Percentiles rank a stretch among this genome's conserved stretches.
Evolutionary conservation across 30 jellyfish, hydroid and myxozoan species (phyloP).

Genomic region (Aurelia coerulea): DNA sequence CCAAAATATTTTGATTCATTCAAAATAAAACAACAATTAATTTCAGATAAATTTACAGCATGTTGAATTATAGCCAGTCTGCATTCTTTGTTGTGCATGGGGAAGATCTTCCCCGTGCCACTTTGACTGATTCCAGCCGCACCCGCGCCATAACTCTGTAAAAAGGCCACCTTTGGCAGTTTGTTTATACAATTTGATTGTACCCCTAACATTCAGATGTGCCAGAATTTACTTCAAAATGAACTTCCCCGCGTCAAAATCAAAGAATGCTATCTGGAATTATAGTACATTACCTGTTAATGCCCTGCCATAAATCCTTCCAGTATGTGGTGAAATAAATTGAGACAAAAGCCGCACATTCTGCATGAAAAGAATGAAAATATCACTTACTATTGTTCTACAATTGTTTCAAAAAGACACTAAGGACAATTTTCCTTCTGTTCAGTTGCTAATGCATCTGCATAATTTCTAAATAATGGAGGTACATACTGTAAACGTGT

Average conservation of each 20-base stretch:
- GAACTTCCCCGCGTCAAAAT: no score
- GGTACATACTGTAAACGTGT: no score
- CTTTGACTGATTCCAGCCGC: no score
- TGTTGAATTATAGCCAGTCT: neutral
- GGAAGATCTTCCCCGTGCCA: no score
- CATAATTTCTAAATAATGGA: no score
- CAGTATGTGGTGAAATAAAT: constrained; percentile 96
- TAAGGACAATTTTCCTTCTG: neutral
- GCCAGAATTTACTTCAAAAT: no score
- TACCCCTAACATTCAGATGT: no score
- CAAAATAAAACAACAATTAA: constrained; percentile 1
- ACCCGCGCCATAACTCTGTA: no score
- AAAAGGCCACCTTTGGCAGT: no score
- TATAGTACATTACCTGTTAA: constrained; percentile 66
- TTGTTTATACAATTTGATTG: no score
- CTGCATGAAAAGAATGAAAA: constrained; percentile 19
- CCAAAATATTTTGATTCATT: neutral
- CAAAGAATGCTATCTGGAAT: neutral
- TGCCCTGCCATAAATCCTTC: constrained; percentile 85
- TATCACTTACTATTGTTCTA: no score
- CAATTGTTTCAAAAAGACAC: neutral
- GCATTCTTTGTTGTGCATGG: neutral
- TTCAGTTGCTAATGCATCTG: no score
- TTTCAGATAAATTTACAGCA: neutral
- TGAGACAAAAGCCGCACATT: constrained; percentile 91